Evolutionary conservation across 30 jellyfish, hydroid and myxozoan genomes (phyloP), one percentile per base, ranked within the genome.

Genomic region (Clytia hemisphaerica): DNA sequence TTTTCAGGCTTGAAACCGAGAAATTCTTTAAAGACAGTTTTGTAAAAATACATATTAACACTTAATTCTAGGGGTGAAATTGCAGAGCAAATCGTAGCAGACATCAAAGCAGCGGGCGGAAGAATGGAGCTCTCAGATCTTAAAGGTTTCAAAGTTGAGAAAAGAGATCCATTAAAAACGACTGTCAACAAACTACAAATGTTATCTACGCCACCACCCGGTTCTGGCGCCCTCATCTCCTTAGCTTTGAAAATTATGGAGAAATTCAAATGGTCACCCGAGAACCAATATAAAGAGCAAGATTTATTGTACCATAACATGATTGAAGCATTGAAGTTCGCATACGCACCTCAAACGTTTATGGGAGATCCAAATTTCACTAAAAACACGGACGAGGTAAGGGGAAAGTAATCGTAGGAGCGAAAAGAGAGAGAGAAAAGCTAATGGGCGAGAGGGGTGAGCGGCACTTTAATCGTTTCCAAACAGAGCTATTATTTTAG

Each of bases 201-300:
- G 95, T 57, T 84, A 26, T 74, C 97, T 16, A 85, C 96, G 2
- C 96, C 96, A 10, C 97, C 99, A 31, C 99, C 99, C 3, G 99
- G 85, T 33, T 58, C 4, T 71, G 96, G 97, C 1, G 95, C 95
- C 14, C 61, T 86, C 36, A 81, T 93, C 32, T 73, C 97, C 1
- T 59, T 93, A 47, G 94, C 93, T 21, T 61, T 93, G 76, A 93
- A 93, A 61, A 84, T 93, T 73, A 84, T 93, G 96, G 83, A 79
- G 0, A 95, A 87, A 10, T 92, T 83, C 78, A 83, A 92, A 38
- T 92, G 96, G 96, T 73, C 93, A 28, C 77, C 92, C 2, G 88
- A 84, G 6, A 87, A 75, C 44, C 84, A 79, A 18, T 53, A 49
- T 15, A 71, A 59, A 18, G 76, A 79, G 29, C 72, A 60, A n/a